Base-by-base conservation (phyloP, 2,113 vertebrate species). In the Rhegmatorhina hoffmannsi region DNA sequence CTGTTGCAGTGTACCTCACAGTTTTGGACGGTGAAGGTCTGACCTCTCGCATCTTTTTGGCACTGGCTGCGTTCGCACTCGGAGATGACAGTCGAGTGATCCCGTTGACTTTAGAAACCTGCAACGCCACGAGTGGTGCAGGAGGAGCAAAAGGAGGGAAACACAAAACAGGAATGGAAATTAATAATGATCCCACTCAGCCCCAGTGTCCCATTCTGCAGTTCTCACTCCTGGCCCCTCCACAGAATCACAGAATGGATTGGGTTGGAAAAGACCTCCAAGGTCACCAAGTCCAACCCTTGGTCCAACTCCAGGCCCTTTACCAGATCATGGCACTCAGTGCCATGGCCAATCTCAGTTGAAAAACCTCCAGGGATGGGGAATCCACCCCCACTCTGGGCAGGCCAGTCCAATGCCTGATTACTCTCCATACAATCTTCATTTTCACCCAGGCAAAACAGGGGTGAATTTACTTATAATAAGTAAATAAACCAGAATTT, bases 1-100 rank as follows among this genome's bases (percentile, higher is more conserved):
- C 99, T 96, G 99, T 99, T 98, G 99, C 99, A 97, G 99, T 99
- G 98, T 99, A 99, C 99, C 99, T 99, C 99, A 99, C 99, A 99
- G 99, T 99, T 99, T 99, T 99, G 98, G 99, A 99, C 98, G 99
- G 98, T 98, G 99, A 98, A 98, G 98, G 99, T 98, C 99, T 98
- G 98, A 99, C 99, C 98, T 99, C 99, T 97, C 99, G 98, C 94
- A 98, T 98, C 98, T 99, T 99, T 99, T 99, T 99, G 99, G 99
- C 98, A 98, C 98, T 98, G 97, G 98, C 97, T 97, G 98, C 97
- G 96, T 98, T 98, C 96, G 98, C 97, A 98, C 98, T 98, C 83
- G 96, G 98, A 95, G 98, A 98, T 97, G 98, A 98, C 96, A 98
- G 97, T 97, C 99, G 98, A 91, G 99, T 99, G 98, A 99, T 96